Conservation (phyloP, 2,113 vertebrate species). For the Sminthopsis crassicaudata region DNA sequence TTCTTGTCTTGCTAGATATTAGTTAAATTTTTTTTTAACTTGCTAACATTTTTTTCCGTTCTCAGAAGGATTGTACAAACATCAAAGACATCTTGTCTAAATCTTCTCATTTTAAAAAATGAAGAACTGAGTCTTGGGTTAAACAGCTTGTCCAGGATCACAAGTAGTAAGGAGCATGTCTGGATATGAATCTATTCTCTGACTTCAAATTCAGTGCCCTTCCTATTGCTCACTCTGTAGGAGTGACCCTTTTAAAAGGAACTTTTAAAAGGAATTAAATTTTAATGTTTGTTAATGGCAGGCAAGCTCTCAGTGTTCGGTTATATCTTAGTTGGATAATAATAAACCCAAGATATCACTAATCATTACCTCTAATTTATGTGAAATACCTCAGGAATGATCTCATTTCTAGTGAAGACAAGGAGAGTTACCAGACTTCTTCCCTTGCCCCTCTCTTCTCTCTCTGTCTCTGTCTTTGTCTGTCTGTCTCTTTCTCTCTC, state of each 20-base stretch:
- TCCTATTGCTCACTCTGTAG: not conserved
- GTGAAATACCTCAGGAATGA: not conserved
- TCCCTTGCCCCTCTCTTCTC: not conserved
- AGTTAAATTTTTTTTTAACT: not conserved
- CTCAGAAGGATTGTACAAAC: constrained; percentile 10
- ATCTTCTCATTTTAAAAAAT: not conserved
- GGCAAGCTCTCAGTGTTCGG: not conserved
- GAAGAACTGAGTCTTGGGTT: not conserved
- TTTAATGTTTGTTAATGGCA: constrained; percentile 4
- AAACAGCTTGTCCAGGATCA: not conserved
- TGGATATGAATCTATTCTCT: not conserved
- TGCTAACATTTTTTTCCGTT: constrained; percentile 38
- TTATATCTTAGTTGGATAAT: not conserved
- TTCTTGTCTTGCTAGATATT: constrained; percentile 30
- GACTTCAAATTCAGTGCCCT: not conserved
- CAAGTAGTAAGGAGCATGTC: not conserved
- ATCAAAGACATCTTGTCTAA: not conserved
- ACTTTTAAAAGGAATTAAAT: constrained; percentile 7
- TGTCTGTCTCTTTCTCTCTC: too few species aligned
- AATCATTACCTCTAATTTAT: not conserved
- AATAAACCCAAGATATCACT: not conserved
- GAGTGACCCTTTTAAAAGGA: not conserved
- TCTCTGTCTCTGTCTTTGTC: too few species aligned
- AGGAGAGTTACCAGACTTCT: not conserved
- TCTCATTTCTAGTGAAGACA: not conserved